Evolutionary conservation across 2,113 vertebrate genomes (phyloP), one percentile per base, ranked within the genome.

Genomic region (Gallinago undulata): DNA sequence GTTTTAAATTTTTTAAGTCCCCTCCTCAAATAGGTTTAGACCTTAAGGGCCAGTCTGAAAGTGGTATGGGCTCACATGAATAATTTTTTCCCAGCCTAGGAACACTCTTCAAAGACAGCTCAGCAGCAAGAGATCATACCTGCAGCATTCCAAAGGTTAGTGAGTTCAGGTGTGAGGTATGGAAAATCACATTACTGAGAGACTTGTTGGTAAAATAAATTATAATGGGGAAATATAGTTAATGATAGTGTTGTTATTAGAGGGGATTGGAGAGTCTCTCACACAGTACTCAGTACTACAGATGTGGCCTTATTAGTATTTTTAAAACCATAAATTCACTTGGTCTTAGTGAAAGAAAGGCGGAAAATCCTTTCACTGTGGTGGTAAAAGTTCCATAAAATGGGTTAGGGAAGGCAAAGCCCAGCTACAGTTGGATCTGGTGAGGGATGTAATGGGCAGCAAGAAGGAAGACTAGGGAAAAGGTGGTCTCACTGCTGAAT

Each of bases 151-250:
- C 73, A 81, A 92, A 69, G 27, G 3, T 13, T 64, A 64, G 39
- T 37, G 30, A 84, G 37, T 88, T 94, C 48, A 80, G 23, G 19
- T 57, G 27, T 86, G 72, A 88, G 50, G 33, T n/a, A 33, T 3
- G 27, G 83, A 92, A 92, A 92, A 88, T 45, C n/a, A 85, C 21
- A 59, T 68, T 84, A 73, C 69, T 74, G 27, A 89, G 27, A 84
- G 7, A 70, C 31, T 45, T 84, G 28, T 73, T 70, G 31, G 41
- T 45, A 89, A 86, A 94, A 87, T 48, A 81, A 91, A 70, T 77
- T 57, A 19, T 53, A 84, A 63, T n/a, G 23, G 10, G 31, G 56
- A 92, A 94, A 86, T 31, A 47, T 3, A 86, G 48, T 64, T 76
- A 90, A 90, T 41, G 19, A 63, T 6, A 74, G 13, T 33, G 31